Conservation (phyloP, 2,113 vertebrate genomes). For the Apistogramma diplotaenia region DNA sequence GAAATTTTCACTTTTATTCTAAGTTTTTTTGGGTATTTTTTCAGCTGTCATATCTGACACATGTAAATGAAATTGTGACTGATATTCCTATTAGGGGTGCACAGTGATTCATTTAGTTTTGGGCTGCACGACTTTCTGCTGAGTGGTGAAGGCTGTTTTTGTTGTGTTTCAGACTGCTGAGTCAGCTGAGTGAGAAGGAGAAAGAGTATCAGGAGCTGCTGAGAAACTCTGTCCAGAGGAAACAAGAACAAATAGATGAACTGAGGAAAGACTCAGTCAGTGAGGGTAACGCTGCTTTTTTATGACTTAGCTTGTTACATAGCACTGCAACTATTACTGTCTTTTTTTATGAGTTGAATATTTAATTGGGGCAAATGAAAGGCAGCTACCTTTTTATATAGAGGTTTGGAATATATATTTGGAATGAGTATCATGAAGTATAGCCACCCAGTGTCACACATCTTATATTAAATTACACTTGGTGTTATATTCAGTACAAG, state of each 20-base stretch:
- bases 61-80: neutral
- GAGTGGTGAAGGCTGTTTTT: constrained; percentile 7
- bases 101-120: neutral
- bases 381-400: neutral
- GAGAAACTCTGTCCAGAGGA: constrained; percentile 54
- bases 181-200: constrained; percentile 82
- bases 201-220: constrained; percentile 80
- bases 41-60: neutral
- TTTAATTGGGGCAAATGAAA: neutral
- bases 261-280: constrained; percentile 4
- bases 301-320: neutral
- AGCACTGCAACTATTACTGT: neutral
- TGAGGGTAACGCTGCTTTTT: constrained; percentile 47
- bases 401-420: neutral
- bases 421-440: too few species aligned
- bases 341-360: neutral
- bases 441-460: too few species aligned
- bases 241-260: constrained; percentile 59
- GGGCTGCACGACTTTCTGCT: constrained; percentile 15
- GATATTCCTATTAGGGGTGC: neutral
- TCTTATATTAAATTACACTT: neutral
- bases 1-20: neutral
- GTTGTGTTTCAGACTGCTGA: constrained; percentile 78
- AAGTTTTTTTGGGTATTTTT: neutral
- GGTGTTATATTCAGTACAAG: neutral